Percentiles rank a stretch among this genome's conserved stretches.
These are phyloP conservation scores for Lutraria rhynchaena DNA, from an alignment of 1,140 invertebrate genomes.

Conservation along the genomic window DNA sequence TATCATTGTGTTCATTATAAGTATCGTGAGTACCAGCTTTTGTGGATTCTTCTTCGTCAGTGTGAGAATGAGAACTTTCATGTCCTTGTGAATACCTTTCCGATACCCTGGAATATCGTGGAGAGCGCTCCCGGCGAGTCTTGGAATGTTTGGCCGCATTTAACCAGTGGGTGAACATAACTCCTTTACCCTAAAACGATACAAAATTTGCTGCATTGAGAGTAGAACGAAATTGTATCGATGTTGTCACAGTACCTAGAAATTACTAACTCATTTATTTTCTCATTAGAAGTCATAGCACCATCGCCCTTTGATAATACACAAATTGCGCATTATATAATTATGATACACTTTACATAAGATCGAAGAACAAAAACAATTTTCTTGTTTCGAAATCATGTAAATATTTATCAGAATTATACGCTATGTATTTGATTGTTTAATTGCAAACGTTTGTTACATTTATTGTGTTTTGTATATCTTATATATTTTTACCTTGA, in stretches of 20 bases:
- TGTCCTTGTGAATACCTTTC: too few relatives aligned
- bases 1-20: not conserved
- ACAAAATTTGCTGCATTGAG: too few relatives aligned
- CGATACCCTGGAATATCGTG: not conserved
- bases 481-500: constrained; percentile 87
- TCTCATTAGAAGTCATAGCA: too few relatives aligned
- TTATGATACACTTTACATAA: not conserved
- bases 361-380: not conserved
- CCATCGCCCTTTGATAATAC: not conserved
- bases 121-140: not conserved
- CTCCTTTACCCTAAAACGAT: constrained; percentile 40
- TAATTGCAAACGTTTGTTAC: too few relatives aligned
- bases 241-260: too few relatives aligned
- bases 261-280: too few relatives aligned
- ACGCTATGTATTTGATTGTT: too few relatives aligned
- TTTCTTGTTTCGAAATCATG: not conserved
- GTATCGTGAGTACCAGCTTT: not conserved
- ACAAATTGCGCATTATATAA: not conserved
- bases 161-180: constrained; percentile 48
- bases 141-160: too few relatives aligned
- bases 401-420: not conserved
- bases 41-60: not conserved
- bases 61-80: too few relatives aligned
- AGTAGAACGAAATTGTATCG: too few relatives aligned
- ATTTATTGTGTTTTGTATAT: too few relatives aligned